Evolutionary conservation across 2,797 vertebrate species (phyloP), one percentile per base, ranked within the genome.

Genomic region (Hemitrygon akajei): DNA sequence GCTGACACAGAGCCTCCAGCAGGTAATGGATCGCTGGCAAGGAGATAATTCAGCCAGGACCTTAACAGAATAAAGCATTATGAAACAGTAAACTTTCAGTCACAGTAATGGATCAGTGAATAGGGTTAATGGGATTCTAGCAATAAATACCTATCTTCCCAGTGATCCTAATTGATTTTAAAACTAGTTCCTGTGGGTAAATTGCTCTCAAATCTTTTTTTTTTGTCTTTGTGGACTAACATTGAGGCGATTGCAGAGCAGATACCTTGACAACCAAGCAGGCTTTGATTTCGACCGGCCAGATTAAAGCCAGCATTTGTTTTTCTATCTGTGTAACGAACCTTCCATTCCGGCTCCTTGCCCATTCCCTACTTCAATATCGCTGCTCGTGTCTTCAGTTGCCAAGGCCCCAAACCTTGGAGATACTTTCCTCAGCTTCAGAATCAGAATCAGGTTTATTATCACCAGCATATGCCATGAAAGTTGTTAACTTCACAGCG

Each of bases 141-240:
- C 63, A 89, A 89, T 89, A 89, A 89, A 69, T 69, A 89, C 60
- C 86, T 66, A 37, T 34, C 63, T 89, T 89, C n/a, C 7, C 86
- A 89, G 60, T 66, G n/a, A 69, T 89, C 63, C 63, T 89, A 89
- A 89, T 89, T 89, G 86, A 89, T 89, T 89, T 89, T 1, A 20
- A 89, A 89, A 89, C 86, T 37, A 37, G 60, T 69, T 63, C 86
- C 86, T 69, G 60, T 89, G 63, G 86, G 60, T 89, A 69, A 66
- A 89, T 69, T 89, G 86, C 63, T 69, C 86, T 89, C 86, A 66
- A 89, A 66, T 89, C 16, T 34, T 14, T 86, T 60, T 60, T 60
- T 60, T 34, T 66, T 37, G n/a, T 69, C 86, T 22, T 7, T 11
- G 30, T 37, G 20, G 86, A 37, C 14, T 34, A 37, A 89, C 27